Percentiles rank a stretch among this genome's conserved stretches.
These are phyloP conservation scores for Pyrgus malvae DNA, from an alignment of 2,888 invertebrate species.

Conservation along the genomic window DNA sequence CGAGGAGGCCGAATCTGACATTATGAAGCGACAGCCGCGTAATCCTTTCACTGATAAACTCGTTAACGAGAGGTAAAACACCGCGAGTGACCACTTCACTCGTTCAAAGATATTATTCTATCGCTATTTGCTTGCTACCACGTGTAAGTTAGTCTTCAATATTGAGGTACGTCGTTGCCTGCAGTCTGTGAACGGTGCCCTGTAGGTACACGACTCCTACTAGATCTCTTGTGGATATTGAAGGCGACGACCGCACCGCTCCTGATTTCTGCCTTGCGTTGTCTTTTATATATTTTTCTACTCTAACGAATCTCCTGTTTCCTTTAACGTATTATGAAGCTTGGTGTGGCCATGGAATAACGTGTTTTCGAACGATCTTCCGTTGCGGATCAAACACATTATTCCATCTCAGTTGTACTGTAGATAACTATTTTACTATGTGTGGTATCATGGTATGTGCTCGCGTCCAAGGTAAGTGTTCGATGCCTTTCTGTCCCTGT, in stretches of 20 bases:
- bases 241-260: constrained; percentile 77
- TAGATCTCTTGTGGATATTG: constrained; percentile 59
- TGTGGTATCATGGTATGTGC: constrained; percentile 46
- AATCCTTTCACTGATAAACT: constrained; percentile 98
- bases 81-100: constrained; percentile 61
- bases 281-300: constrained; percentile 62
- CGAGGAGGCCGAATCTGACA: constrained; percentile 99
- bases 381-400: constrained; percentile 54
- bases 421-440: constrained; percentile 47
- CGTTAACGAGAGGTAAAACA: constrained; percentile 97
- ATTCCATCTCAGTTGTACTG: constrained; percentile 62
- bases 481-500: constrained; percentile 68
- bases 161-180: constrained; percentile 76
- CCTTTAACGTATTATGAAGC: constrained; percentile 60
- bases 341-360: constrained; percentile 70
- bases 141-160: constrained; percentile 72
- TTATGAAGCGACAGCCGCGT: constrained; percentile 99
- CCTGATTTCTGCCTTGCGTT: constrained; percentile 75
- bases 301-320: constrained; percentile 62
- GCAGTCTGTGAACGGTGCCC: constrained; percentile 64
- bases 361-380: constrained; percentile 48
- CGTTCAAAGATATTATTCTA: constrained; percentile 74
- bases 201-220: constrained; percentile 51
- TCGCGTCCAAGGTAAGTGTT: constrained; percentile 65
- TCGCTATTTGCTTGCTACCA: constrained; percentile 79